These are phyloP conservation scores for Lymantria monacha DNA, from an alignment of 2,888 invertebrate species.

Conservation along the genomic window DNA sequence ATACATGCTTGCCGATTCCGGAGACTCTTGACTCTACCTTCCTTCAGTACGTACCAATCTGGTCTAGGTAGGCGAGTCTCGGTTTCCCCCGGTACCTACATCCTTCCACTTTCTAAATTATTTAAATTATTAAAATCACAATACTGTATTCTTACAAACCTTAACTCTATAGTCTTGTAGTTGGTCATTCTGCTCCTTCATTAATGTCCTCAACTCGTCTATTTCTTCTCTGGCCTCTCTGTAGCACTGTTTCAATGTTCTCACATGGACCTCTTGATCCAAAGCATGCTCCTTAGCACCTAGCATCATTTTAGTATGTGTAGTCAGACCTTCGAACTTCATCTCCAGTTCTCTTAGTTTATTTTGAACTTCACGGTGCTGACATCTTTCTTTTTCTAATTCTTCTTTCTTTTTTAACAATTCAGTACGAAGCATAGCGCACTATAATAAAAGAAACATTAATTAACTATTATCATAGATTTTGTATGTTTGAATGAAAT, in stretches of 20 bases:
- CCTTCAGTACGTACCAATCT: too few species aligned
- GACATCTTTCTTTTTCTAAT: conserved; percentile 82
- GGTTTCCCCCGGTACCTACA: too few species aligned
- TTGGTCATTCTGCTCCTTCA: conserved; percentile 86
- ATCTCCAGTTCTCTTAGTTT: conserved; percentile 67
- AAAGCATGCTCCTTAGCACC: conserved; percentile 84
- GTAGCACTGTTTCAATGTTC: conserved; percentile 80
- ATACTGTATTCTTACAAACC: too few species aligned
- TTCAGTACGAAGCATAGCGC: conserved; percentile 66
- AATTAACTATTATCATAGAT: background rate
- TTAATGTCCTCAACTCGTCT: conserved; percentile 82
- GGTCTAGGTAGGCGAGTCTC: too few species aligned
- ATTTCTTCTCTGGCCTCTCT: conserved; percentile 79
- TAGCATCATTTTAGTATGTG: conserved; percentile 65
- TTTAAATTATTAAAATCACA: too few species aligned
- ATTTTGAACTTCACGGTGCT: conserved; percentile 76
- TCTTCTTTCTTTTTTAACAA: conserved; percentile 74
- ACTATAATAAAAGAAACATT: conserved; percentile 39
- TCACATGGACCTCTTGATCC: conserved; percentile 77
- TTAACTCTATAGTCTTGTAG: conserved; percentile 87
- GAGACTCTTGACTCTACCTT: too few species aligned
- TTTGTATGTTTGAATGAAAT: too few species aligned
- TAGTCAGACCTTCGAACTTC: conserved; percentile 59
- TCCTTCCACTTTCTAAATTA: too few species aligned
- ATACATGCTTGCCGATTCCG: too few species aligned